Conservation (phyloP, 2,888 invertebrate genomes). For the Elmis aenea region DNA sequence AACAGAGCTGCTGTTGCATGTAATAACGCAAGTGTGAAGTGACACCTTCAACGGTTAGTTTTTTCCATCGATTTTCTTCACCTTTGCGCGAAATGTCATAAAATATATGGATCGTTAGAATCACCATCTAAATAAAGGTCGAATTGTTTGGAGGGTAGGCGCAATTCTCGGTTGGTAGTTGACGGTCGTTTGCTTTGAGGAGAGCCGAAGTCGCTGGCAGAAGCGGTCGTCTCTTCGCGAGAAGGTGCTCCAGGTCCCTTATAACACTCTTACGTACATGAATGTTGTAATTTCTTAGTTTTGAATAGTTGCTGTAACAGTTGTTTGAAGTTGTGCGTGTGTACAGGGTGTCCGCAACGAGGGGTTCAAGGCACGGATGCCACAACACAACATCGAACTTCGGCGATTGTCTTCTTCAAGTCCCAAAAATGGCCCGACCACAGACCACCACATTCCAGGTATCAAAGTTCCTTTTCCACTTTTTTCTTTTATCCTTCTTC, state of each 20-base stretch:
- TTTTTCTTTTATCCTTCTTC: too few relatives aligned
- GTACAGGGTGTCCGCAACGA: slow-evolving; percentile 18
- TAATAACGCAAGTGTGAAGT: too few relatives aligned
- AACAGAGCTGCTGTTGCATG: too few relatives aligned
- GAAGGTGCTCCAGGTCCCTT: too few relatives aligned
- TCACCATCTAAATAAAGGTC: slow-evolving; percentile 33
- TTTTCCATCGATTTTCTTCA: too few relatives aligned
- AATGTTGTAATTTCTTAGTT: too few relatives aligned
- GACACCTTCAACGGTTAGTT: too few relatives aligned
- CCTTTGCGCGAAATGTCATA: slow-evolving; percentile 38
- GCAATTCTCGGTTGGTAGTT: slow-evolving; percentile 23
- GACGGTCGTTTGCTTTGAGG: slow-evolving; percentile 10
- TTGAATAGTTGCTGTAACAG: slow-evolving; percentile 8
- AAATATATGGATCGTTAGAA: slow-evolving; percentile 39
- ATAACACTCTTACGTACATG: too few relatives aligned
- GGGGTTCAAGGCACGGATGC: slow-evolving; percentile 33
- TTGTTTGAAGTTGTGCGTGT: too few relatives aligned
- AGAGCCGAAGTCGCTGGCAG: too few relatives aligned
- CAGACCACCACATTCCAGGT: neutral
- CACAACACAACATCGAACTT: slow-evolving; percentile 39
- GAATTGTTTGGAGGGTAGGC: slow-evolving; percentile 19
- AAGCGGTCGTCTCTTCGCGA: too few relatives aligned
- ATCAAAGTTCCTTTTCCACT: slow-evolving; percentile 23
- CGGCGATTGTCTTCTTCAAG: slow-evolving; percentile 31
- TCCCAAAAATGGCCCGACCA: neutral